Evolutionary conservation across 1,140 invertebrate genomes (phyloP), one percentile per base, ranked within the genome.

Genomic region (Ceratoteleas bidentatus): DNA sequence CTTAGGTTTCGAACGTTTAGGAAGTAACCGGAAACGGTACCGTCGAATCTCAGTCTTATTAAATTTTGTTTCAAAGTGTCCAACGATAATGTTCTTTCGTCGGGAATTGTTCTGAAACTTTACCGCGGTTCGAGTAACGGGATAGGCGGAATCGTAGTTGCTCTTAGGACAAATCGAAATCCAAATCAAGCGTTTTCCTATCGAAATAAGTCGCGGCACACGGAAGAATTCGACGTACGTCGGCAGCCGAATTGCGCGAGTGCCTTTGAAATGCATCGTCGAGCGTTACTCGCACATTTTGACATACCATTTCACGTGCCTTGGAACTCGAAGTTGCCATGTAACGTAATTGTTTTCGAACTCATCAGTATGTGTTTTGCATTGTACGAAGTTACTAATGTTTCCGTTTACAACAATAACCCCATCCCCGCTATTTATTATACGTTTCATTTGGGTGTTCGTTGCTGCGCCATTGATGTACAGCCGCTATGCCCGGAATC

Each of bases 371-470:
- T 43, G 36, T 73, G 49, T 73, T 15, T 72, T 50, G 49, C 58
- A 50, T 79, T 68, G 57, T 70, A 58, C 68, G 14, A 66, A 54
- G 56, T 80, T 73, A 80, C 76, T 80, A 80, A 80, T 80, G 73
- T 72, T 70, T 80, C 49, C 40, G 33, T 73, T 62, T 15, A 50
- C 56, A 73, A 72, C 24, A 72, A 66, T 79, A 79, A 79, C 68
- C 66, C 49, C 53, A 40, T 72, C 61, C 47, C 72, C 61, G 54
- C 11, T 45, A 47, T 79, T 73, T 68, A 62, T 62, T 68, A 53
- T 61, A 70, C 16, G 33, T 62, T 76, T 76, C 56, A 61, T 65
- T 52, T 66, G 60, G 45, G 49, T 65, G 72, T 54, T 61, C 53
- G 60, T 61, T 65, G 58, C 24, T 49, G 53, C 47, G 38, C 60